phyloP scores from a whole-genome alignment of 2,888 invertebrate genomes.

The Acanthoscelides obtectus region DNA sequence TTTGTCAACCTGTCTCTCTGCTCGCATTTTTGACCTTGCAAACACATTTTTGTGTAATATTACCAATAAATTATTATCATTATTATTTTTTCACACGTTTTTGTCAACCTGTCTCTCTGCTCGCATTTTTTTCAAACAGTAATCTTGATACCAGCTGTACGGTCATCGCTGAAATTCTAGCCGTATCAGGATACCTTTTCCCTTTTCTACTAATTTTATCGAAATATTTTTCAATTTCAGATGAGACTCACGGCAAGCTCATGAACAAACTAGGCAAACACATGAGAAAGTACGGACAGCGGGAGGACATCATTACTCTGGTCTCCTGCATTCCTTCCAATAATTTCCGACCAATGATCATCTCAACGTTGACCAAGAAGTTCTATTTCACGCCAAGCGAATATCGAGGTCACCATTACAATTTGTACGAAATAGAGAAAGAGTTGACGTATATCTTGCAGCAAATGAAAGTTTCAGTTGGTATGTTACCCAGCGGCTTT shows the following conservation, averaged over 20 bases:
- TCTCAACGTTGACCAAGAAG: slow-evolving; percentile 40
- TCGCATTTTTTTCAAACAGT: no score
- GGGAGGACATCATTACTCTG: slow-evolving; percentile 35
- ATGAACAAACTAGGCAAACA: slow-evolving; percentile 29
- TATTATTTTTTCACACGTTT: no score
- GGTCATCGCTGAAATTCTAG: no score
- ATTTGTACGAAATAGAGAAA: slow-evolving; percentile 17
- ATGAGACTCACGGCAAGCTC: slow-evolving; percentile 17
- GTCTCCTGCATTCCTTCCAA: slow-evolving; percentile 21
- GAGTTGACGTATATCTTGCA: slow-evolving; percentile 9
- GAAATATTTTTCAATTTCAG: slow-evolving; percentile 7
- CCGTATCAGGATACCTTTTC: no score
- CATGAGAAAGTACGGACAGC: slow-evolving; percentile 28
- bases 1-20: no score
- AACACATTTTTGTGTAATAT: no score
- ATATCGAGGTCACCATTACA: slow-evolving; percentile 29
- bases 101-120: no score
- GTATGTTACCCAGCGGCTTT: no score
- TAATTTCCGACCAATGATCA: slow-evolving; percentile 26
- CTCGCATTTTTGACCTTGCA: no score
- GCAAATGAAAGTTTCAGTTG: slow-evolving; percentile 8
- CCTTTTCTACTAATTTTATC: no score
- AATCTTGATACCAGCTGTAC: no score
- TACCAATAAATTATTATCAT: no score
- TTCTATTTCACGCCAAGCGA: slow-evolving; percentile 33